Base-by-base conservation (phyloP, 1,140 invertebrate species). In the Zaprionus capensis region DNA sequence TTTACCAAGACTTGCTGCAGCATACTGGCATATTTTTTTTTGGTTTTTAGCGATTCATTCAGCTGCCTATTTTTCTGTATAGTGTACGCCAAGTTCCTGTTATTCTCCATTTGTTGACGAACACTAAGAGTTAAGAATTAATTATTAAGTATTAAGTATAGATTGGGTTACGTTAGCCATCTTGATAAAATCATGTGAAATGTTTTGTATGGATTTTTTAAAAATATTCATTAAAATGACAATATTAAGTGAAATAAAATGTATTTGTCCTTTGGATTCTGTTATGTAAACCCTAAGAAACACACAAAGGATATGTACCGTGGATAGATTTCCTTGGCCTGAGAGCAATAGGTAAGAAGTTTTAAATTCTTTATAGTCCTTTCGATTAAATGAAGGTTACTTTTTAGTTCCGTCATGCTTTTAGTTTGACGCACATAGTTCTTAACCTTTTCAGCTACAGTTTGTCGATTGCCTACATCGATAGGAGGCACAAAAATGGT, bases 331-430 rank as follows among this genome's bases (percentile, higher is more conserved):
- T 92, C 91, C 58, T 76, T 82, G 9, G 91, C 91, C 58, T 86
- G 81, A 0, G 86, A 87, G 63, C 83, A 88, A 0, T 91, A 59
- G 5, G 92, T 92, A 11, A 82, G 83, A 62, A 82, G 77, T 57
- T 92, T 92, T 1, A 93, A 67, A 70, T 81, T 68, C 55, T 87
- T 92, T 3, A 93, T 92, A 1, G 76, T 86, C 2, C 63, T 68
- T 49, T 92, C 91, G 28, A 92, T 76, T 1, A 75, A 65, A 14
- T 85, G 80, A 2, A 91, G 46, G 53, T 91, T 68, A 12, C 62
- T 28, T 20, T 91, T 91, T 0, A 92, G 73, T 6, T 80, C 66
- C 56, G 81, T 41, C 92, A 93, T 93, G 38, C 81, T 86, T 12
- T 28, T 65, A 2, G 92, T 92, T 64, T 92, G 91, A 4, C 92